Percentiles rank a stretch among this genome's conserved stretches.
Conservation (phyloP, 2,113 vertebrate genomes). For the Turdus rufiventris region DNA sequence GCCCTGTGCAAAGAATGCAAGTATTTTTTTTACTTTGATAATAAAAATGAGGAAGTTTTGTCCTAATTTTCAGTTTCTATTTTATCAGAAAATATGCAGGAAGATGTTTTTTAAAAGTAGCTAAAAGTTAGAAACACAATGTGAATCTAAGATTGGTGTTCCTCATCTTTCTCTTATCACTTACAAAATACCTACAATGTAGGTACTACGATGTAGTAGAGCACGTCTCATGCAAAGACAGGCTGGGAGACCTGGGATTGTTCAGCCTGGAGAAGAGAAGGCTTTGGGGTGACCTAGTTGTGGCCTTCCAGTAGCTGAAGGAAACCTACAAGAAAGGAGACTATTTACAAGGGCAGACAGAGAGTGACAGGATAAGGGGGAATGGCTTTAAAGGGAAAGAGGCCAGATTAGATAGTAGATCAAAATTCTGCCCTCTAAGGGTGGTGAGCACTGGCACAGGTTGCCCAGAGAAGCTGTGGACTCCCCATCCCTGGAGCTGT, state of each 20-base stretch:
- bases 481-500: neutral
- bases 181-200: neutral
- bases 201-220: neutral
- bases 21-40: neutral
- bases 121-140: neutral
- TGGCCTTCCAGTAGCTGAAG: neutral
- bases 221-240: neutral
- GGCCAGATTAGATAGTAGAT: neutral
- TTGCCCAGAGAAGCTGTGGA: neutral
- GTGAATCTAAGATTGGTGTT: neutral
- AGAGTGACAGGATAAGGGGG: neutral
- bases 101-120: neutral
- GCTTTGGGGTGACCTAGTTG: neutral
- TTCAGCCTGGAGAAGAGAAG: neutral
- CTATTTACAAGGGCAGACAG: neutral
- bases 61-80: neutral
- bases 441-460: neutral
- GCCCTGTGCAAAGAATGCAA: neutral
- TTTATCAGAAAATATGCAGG: neutral
- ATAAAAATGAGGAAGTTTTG: neutral
- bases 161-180: neutral
- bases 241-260: neutral
- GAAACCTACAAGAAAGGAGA: neutral
- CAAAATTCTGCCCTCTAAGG: neutral
- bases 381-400: neutral